Base-by-base conservation (phyloP, 2,113 vertebrate genomes). In the Isurus oxyrinchus region DNA sequence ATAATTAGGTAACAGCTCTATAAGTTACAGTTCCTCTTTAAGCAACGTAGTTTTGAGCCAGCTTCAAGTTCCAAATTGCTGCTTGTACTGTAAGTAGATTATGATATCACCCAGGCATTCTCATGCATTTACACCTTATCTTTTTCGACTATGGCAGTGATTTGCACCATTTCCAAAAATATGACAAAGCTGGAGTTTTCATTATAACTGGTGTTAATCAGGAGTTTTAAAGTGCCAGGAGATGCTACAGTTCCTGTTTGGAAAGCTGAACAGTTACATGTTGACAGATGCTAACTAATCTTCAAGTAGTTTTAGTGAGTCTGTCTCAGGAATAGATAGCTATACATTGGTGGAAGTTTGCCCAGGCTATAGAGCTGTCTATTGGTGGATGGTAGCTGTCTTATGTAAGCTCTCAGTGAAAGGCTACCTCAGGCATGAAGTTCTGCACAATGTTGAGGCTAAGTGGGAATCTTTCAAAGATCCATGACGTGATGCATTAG, bases 101-200 rank as follows among this genome's bases (percentile, higher is more conserved):
- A 61, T 61, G 57, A 59, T 63, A 63, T 93, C 35, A 11, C 90
- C 35, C 57, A 61, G 57, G 57, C 55, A 3, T n/a, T n/a, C 44
- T 88, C 21, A 61, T n/a, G 1, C 31, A n/a, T 93, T 40, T 63
- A 40, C 55, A 61, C 57, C 31, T n/a, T 59, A 61, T 93, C 57
- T 93, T 63, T 66, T 21, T 13, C 1, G 59, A 94, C 19, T 10
- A 7, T 40, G 31, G 35, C 57, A 16, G 35, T 63, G 5, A 14
- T 94, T 94, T 44, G 91, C 16, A 61, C n/a, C 91, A 94, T 94
- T 94, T 61, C 59, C 61, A 66, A 94, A 40, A 23, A 93, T 93
- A 93, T 93, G 55, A 61, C 35, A 66, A 61, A 94, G 35, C 55
- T 93, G 88, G 27, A 57, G 61, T 94, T 94, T 88, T 88, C 13